Evolutionary conservation across 2,888 invertebrate species (phyloP), one percentile per base, ranked within the genome.

Genomic region (Drosophila gaucha): DNA sequence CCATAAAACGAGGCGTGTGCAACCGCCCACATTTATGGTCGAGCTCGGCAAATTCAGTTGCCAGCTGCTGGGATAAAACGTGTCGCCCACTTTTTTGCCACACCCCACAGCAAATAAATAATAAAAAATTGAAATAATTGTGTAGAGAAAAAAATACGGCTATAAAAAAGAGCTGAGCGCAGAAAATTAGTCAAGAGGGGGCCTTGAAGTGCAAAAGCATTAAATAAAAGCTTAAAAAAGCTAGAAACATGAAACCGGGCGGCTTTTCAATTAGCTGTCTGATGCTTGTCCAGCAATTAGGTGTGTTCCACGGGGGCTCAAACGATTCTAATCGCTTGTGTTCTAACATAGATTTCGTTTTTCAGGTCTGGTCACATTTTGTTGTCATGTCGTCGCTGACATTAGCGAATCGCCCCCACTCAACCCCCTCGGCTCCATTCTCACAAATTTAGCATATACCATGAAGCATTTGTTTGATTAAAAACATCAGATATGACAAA

Each of bases 231-330:
- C 14, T 5, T 1, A 36, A 18, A 2, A 20, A 46, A 46, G 46
- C 46, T 26, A 20, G 44, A 46, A 52, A 66, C 54, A 31, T 63
- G 30, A 55, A 44, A 39, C 43, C 63, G 64, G 79, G 82, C 87
- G 78, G 82, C 67, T 67, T 85, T 80, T 80, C 80, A 80, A 80
- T 80, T 87, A 80, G 80, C 86, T 68, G 80, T 76, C 86, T 60
- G 83, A 65, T 60, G 73, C 50, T 77, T 77, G 74, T 74, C 63
- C 64, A 20, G 71, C 84, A 85, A 85, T 85, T 85, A 85, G 84
- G 86, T 86, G 84, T 85, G 84, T 80, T 83, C 35, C 35, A 69
- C 69, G 59, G 67, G 55, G 64, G 36, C 63, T 73, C 70, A 83
- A 85, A 74, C 68, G 86, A 85, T 85, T 86, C 58, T 85, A 85